Evolutionary conservation across 2,888 invertebrate genomes (phyloP).

Genomic region (Monochamus alternatus): DNA sequence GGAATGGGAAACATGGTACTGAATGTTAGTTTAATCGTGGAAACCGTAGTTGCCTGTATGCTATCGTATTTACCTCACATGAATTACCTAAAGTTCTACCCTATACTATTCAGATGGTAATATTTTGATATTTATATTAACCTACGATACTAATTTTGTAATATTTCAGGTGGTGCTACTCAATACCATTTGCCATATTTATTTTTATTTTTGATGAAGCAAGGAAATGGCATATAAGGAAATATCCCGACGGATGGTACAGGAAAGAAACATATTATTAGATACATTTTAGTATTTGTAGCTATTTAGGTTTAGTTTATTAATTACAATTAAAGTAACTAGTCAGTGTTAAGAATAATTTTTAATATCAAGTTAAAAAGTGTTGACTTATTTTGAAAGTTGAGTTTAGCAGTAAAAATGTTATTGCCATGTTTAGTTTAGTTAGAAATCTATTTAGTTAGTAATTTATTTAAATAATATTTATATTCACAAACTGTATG

Average conservation of each 20-base stretch:
- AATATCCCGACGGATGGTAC: slow-evolving; percentile 81
- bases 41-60: slow-evolving; percentile 78
- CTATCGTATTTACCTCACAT: slow-evolving; percentile 82
- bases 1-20: slow-evolving; percentile 80
- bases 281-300: slow-evolving; percentile 10
- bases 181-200: slow-evolving; percentile 82
- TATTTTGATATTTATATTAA: slow-evolving; percentile 27
- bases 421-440: no score
- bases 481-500: no score
- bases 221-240: slow-evolving; percentile 82
- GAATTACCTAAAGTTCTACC: slow-evolving; percentile 77
- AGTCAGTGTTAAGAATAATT: no score
- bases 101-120: slow-evolving; percentile 77
- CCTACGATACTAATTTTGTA: slow-evolving; percentile 20
- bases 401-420: no score
- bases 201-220: slow-evolving; percentile 86
- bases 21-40: slow-evolving; percentile 76
- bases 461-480: no score
- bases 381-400: no score
- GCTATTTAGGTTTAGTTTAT: slow-evolving; percentile 11
- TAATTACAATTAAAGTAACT: not conserved
- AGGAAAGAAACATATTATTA: slow-evolving; percentile 85
- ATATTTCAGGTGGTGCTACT: slow-evolving; percentile 71
- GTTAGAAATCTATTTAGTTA: no score
- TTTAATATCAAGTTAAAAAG: no score